Percentiles rank a stretch among this genome's conserved stretches.
Evolutionary conservation across 2,113 vertebrate genomes (phyloP).

Genomic region (Motacilla tschutschensis): DNA sequence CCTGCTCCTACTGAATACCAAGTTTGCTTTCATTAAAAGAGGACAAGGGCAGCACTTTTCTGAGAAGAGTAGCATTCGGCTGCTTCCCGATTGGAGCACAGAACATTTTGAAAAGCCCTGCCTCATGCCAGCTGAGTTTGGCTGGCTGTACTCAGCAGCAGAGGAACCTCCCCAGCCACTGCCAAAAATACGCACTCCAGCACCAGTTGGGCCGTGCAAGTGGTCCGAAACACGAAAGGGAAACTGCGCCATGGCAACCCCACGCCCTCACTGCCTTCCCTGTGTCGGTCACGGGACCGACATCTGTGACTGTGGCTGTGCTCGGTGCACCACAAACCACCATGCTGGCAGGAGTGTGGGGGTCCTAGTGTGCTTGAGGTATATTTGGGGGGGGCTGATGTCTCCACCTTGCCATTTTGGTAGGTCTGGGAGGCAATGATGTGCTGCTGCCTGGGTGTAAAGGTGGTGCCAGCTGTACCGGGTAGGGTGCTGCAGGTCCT

Average conservation of each 20-base stretch:
- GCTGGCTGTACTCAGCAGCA: neutral
- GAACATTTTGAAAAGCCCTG: conserved; percentile 52
- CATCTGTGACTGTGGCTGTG: rapidly evolving
- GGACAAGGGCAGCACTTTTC: conserved; percentile 44
- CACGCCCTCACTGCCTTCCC: neutral
- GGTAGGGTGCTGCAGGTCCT: neutral
- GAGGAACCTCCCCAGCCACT: conserved; percentile 48
- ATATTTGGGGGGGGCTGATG: neutral
- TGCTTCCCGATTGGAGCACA: conserved; percentile 42
- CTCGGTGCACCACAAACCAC: rapidly evolving
- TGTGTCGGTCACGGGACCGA: rapidly evolving
- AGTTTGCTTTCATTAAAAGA: neutral
- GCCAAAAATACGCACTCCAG: conserved; percentile 58
- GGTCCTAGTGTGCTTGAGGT: neutral
- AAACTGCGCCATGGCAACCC: rapidly evolving
- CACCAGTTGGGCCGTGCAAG: neutral
- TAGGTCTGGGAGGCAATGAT: rapidly evolving
- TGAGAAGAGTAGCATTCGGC: conserved; percentile 38
- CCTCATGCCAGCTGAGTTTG: conserved; percentile 46
- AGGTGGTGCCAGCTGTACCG: rapidly evolving
- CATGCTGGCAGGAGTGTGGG: rapidly evolving
- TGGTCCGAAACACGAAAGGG: neutral
- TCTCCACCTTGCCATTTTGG: rapidly evolving
- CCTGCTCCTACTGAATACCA: conserved; percentile 11
- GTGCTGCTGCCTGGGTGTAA: neutral